Evolutionary conservation across 2,888 invertebrate genomes (phyloP).

Genomic region (Teleiodes luculella): DNA sequence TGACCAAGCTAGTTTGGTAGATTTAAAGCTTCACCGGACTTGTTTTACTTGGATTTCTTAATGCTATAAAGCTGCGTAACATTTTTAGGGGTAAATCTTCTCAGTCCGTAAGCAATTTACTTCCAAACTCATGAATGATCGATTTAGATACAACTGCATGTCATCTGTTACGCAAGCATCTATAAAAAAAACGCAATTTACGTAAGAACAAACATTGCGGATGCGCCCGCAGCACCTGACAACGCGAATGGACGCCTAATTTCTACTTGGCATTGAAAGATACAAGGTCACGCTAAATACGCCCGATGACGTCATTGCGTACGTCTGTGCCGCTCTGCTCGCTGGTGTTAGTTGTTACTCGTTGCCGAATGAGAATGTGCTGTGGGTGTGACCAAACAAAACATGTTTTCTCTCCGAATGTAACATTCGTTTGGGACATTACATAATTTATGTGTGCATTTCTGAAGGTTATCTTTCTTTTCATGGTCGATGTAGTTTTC

Average conservation of each 20-base stretch:
- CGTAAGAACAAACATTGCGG: conserved; percentile 46
- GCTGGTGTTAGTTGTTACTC: conserved; percentile 2
- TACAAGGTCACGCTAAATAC: conserved; percentile 66
- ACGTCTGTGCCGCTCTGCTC: conserved; percentile 30
- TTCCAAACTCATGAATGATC: too few relatives aligned
- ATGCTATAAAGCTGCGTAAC: too few relatives aligned
- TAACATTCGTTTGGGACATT: conserved; percentile 7
- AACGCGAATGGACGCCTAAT: conserved; percentile 40
- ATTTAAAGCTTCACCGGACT: too few relatives aligned
- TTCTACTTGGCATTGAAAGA: conserved; percentile 66
- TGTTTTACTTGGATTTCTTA: too few relatives aligned
- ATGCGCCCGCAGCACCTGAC: conserved; percentile 38
- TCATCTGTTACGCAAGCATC: neutral
- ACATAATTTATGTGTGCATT: conserved; percentile 1
- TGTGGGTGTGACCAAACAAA: conserved; percentile 39
- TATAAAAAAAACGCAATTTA: conserved; percentile 23
- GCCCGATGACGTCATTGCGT: conserved; percentile 57
- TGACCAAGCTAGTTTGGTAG: too few relatives aligned
- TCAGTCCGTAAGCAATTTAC: too few relatives aligned
- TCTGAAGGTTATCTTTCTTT: neutral
- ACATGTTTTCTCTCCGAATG: neutral
- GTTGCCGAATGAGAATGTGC: conserved; percentile 20
- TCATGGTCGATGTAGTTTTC: too few relatives aligned
- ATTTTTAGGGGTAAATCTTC: too few relatives aligned
- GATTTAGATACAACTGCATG: too few relatives aligned